phyloP scores from a whole-genome alignment of 2,888 invertebrate genomes.

The Ormyrus thymus region DNA sequence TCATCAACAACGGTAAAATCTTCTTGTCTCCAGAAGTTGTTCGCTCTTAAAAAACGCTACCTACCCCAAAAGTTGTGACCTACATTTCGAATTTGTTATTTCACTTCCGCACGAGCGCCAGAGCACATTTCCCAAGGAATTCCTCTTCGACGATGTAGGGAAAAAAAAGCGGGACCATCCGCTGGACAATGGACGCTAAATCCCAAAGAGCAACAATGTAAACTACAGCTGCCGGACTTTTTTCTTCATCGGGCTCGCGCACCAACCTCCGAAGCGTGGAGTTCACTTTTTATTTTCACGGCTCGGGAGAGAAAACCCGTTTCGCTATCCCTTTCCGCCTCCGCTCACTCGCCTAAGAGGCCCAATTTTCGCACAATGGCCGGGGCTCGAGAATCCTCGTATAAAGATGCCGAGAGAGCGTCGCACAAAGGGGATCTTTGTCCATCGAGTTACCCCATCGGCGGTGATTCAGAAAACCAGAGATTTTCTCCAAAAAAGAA shows the following conservation, averaged over 20 bases:
- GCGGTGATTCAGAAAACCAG: constrained; percentile 60
- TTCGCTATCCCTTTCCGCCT: constrained; percentile 69
- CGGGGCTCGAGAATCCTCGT: constrained; percentile 66
- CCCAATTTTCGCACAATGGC: constrained; percentile 71
- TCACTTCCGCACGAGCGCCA: constrained; percentile 25
- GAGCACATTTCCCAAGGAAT: constrained; percentile 36
- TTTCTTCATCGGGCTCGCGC: constrained; percentile 29
- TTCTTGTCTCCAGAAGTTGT: too few relatives aligned
- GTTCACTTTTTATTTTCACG: constrained; percentile 65
- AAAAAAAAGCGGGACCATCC: constrained; percentile 24
- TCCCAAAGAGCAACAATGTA: constrained; percentile 51
- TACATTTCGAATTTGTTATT: constrained; percentile 24
- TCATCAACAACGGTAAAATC: too few relatives aligned
- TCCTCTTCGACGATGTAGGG: background rate
- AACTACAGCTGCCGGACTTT: constrained; percentile 58
- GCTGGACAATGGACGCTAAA: constrained; percentile 45
- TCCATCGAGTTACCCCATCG: constrained; percentile 68
- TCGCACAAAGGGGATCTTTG: constrained; percentile 65
- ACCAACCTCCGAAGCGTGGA: constrained; percentile 11
- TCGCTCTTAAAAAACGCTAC: too few relatives aligned
- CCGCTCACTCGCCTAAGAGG: constrained; percentile 64
- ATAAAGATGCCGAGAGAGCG: constrained; percentile 65
- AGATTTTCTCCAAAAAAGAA: constrained; percentile 58
- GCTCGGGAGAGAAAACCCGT: constrained; percentile 61
- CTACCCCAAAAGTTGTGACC: background rate